Evolutionary conservation across 2,888 invertebrate species (phyloP), one percentile per base, ranked within the genome.

Genomic region (Cryptocephalus primarius): DNA sequence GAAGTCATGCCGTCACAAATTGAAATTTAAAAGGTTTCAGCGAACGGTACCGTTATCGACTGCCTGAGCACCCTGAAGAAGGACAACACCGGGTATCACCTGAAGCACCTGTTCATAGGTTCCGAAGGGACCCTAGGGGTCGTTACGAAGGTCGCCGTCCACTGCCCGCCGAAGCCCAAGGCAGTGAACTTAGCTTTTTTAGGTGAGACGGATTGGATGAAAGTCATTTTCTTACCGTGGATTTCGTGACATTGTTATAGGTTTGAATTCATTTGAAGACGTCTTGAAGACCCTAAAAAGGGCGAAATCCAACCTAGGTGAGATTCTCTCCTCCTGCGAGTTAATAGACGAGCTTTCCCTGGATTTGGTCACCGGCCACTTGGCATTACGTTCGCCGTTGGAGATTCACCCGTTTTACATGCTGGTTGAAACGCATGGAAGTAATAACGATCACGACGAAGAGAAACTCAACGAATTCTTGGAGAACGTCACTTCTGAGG

Each of bases 81-180:
- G 68, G 96, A 99, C 68, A 99, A 99, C 68, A 96, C 97, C 0
- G 97, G 97, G 0, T 94, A 93, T 66, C 95, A 97, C 65, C 72
- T 97, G 58, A 95, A 95, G 65, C 95, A 99, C 70, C 70, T 97
- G 49, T 96, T 99, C 65, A 90, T 97, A 58, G 99, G 99, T 10
- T 92, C 95, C 0, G 99, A 99, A 73, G 99, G 99, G 41, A 93
- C 95, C 0, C 73, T 99, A 44, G 99, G 99, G 10, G 68, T 99
- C 6, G 83, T 99, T 8, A 97, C 97, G 0, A 89, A 89, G 72
- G 83, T 93, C 6, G 85, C 91, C 2, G 82, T 99, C 50, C 82
- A 91, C 47, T 96, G 96, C 68, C 91, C 95, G 1, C 79, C 87
- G 1, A 75, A 82, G 61, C 90, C 96, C 0, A 79, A 79, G 54